Evolutionary conservation across 2,888 invertebrate genomes (phyloP), one percentile per base, ranked within the genome.

Genomic region (Stomorhina lunata): DNA sequence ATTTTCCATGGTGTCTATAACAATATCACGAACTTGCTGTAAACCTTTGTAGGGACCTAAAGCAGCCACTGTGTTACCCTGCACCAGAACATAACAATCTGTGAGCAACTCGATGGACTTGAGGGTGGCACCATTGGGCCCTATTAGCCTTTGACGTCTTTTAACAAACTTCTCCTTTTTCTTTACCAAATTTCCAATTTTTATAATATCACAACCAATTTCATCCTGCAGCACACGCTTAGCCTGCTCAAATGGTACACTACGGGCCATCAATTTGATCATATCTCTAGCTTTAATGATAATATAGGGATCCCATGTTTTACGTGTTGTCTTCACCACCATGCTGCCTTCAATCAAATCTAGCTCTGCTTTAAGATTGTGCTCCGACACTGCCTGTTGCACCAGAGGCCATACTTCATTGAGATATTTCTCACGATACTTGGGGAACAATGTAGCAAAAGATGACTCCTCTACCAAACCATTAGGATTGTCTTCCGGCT

Each of bases 291-390:
- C 98, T 92, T 99, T 99, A 29, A 99, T 93, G 53, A 99, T 97
- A 69, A 98, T 96, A 86, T 96, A 99, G 0, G 99, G 99, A 92
- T 99, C 99, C 98, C 98, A 99, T 0, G 99, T 99, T 92, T 99
- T 98, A 69, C 96, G 93, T 0, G 98, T 98, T 0, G 99, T 99
- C 90, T 93, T 94, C 0, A 99, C 99, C 0, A 95, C 94, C 95
- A 99, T 96, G 87, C 97, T 98, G 48, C 99, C 95, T 92, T 99
- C 98, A 4, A 98, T 93, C 2, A 98, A 92, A 92, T 99, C 99
- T 84, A 99, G 92, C 88, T 98, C 98, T 0, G 96, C 97, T 87
- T 95, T 94, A 9, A 99, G 91, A 85, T 94, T 93, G 90, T 96
- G 94, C 86, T 97, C 96, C 32, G 93, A 93, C 20, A 99, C 91